Evolutionary conservation across 2,888 invertebrate genomes (phyloP).

Genomic region (Watsonalla cultraria): DNA sequence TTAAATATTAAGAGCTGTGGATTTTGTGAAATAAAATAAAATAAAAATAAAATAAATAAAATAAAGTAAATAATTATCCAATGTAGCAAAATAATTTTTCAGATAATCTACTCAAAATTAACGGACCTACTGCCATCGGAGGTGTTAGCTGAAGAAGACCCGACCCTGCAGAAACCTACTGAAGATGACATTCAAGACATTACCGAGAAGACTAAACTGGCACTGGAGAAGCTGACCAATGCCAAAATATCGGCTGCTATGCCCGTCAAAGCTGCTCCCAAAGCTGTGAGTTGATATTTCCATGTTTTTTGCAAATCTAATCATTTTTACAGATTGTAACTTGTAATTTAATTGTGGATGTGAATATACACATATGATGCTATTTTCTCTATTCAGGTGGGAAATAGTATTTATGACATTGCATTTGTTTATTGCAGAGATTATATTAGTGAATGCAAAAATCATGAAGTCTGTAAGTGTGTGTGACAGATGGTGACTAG

Average conservation of each 20-base stretch:
- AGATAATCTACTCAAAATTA: conserved; percentile 96
- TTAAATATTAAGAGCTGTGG: no score
- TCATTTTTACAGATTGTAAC: not conserved
- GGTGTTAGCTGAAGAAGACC: conserved; percentile 93
- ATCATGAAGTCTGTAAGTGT: no score
- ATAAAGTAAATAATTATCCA: no score
- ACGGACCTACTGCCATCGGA: conserved; percentile 95
- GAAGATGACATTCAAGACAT: conserved; percentile 92
- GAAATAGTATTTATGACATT: no score
- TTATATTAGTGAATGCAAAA: no score
- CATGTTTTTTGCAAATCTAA: conserved; percentile 5
- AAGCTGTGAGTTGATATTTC: conserved; percentile 77
- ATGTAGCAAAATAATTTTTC: conserved; percentile 19
- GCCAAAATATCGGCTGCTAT: conserved; percentile 96
- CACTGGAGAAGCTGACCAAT: conserved; percentile 92
- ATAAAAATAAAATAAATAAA: no score
- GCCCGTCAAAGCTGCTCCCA: conserved; percentile 97
- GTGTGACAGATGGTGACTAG: no score
- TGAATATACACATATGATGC: no score
- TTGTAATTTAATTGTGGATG: no score
- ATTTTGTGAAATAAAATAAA: no score
- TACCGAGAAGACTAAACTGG: conserved; percentile 92
- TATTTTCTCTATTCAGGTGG: no score
- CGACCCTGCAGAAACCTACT: conserved; percentile 91
- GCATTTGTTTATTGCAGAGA: no score